Conservation (phyloP, 1,140 invertebrate species). For the Sitodiplosis mosellana region DNA sequence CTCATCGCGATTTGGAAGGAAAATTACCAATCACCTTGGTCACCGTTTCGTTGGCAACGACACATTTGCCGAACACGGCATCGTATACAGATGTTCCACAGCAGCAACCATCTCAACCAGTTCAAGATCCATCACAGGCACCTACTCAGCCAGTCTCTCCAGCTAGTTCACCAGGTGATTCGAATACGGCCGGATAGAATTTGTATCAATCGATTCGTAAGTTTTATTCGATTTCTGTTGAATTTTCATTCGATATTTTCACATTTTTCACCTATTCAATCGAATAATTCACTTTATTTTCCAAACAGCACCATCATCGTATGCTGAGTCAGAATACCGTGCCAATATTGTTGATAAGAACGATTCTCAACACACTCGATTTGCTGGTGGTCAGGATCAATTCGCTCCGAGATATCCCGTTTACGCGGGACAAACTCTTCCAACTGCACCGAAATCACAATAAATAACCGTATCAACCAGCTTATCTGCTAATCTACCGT, state of each 20-base stretch:
- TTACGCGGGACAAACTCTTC: constrained; percentile 14
- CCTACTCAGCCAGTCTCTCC: constrained; percentile 22
- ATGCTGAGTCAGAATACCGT: constrained; percentile 27
- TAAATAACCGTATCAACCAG: too few species aligned
- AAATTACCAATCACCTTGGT: constrained; percentile 38
- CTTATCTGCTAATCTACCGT: too few species aligned
- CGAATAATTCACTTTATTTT: constrained; percentile 5
- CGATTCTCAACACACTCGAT: constrained; percentile 30
- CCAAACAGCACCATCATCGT: constrained; percentile 30
- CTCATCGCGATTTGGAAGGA: constrained; percentile 35
- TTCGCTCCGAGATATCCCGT: constrained; percentile 35
- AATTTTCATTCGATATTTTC: too few species aligned
- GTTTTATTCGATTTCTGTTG: too few species aligned
- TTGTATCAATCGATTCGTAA: constrained; percentile 33
- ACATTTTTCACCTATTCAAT: too few species aligned
- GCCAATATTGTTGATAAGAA: constrained; percentile 27
- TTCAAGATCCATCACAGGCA: constrained; percentile 16
- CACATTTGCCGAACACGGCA: constrained; percentile 25
- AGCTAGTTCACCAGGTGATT: constrained; percentile 18
- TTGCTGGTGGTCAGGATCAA: constrained; percentile 12
- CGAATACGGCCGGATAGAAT: constrained; percentile 23
- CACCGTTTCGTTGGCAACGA: constrained; percentile 34
- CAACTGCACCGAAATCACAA: too few species aligned
- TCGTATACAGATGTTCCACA: constrained; percentile 11
- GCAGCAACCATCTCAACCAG: constrained; percentile 2